phyloP scores from a whole-genome alignment of 1,140 invertebrate species.

The Popillia japonica region DNA sequence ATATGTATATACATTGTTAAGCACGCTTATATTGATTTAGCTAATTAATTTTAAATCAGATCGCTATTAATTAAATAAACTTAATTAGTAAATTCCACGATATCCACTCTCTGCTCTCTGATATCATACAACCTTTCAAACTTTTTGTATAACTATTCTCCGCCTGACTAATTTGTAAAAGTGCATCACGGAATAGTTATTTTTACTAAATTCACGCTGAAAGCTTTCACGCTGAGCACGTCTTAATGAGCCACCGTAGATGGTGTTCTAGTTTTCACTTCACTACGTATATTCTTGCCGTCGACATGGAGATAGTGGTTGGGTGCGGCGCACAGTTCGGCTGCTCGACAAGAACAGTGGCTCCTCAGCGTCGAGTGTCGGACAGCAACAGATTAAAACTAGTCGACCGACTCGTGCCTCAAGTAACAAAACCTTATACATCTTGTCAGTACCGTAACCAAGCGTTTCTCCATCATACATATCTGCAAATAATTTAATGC shows the following conservation, averaged over 20 bases:
- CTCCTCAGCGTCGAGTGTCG: not conserved
- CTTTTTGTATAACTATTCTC: not conserved
- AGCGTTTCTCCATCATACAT: constrained; percentile 12
- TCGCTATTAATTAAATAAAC: not conserved
- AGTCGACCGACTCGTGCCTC: constrained; percentile 17
- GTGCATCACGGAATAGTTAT: not conserved
- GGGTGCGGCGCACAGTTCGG: not conserved
- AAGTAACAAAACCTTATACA: constrained; percentile 31
- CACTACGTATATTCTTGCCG: not conserved
- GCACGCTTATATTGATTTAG: not conserved
- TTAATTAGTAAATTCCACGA: not conserved
- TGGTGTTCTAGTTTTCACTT: constrained; percentile 15
- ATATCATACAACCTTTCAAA: not conserved
- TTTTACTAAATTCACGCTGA: constrained; percentile 26
- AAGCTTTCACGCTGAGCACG: constrained; percentile 19
- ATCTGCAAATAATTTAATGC: constrained; percentile 33
- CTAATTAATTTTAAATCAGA: not conserved
- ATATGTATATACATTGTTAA: not conserved
- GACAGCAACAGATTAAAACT: constrained; percentile 32
- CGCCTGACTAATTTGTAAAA: not conserved
- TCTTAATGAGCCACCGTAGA: constrained; percentile 17
- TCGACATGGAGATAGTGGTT: not conserved
- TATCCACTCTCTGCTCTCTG: not conserved
- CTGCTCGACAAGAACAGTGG: not conserved
- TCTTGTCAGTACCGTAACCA: not conserved